A percentile compares a stretch with the other conserved stretches of the same genome.
These are phyloP conservation scores for Heliconius congener DNA, from an alignment of 1,140 invertebrate genomes.

Conservation along the genomic window DNA sequence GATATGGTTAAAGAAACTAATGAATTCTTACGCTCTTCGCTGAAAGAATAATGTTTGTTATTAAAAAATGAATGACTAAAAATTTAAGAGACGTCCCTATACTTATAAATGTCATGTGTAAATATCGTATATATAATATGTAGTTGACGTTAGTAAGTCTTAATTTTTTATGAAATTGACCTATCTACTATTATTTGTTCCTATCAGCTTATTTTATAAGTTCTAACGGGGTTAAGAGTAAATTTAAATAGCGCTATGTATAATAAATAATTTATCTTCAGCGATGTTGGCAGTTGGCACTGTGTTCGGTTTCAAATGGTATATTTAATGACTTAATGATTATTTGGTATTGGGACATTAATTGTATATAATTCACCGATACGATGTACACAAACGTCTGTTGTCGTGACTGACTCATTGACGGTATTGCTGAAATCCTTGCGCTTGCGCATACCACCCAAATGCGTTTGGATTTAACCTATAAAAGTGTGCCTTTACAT, in stretches of 20 bases:
- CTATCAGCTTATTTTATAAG: background rate
- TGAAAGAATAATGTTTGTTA: too few species aligned
- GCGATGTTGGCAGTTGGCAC: background rate
- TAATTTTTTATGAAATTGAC: background rate
- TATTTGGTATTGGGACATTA: background rate
- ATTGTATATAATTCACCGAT: background rate
- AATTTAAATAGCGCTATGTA: background rate
- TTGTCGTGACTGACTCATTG: constrained; percentile 12
- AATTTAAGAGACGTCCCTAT: too few species aligned
- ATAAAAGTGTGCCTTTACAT: background rate
- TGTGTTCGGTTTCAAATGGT: background rate
- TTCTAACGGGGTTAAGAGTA: too few species aligned
- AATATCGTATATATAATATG: too few species aligned
- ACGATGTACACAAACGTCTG: background rate
- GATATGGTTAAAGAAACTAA: too few species aligned
- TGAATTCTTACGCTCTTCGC: too few species aligned
- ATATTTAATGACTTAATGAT: background rate
- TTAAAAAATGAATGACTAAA: too few species aligned
- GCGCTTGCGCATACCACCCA: background rate
- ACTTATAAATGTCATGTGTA: too few species aligned
- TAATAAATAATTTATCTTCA: background rate
- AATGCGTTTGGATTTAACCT: background rate
- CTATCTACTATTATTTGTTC: too few species aligned
- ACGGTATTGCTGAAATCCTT: background rate
- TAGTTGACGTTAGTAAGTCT: too few species aligned